A percentile compares a stretch with the other conserved stretches of the same genome.
Evolutionary conservation across 2,113 vertebrate species (phyloP).

Genomic region (Amblyopsis rosae): DNA sequence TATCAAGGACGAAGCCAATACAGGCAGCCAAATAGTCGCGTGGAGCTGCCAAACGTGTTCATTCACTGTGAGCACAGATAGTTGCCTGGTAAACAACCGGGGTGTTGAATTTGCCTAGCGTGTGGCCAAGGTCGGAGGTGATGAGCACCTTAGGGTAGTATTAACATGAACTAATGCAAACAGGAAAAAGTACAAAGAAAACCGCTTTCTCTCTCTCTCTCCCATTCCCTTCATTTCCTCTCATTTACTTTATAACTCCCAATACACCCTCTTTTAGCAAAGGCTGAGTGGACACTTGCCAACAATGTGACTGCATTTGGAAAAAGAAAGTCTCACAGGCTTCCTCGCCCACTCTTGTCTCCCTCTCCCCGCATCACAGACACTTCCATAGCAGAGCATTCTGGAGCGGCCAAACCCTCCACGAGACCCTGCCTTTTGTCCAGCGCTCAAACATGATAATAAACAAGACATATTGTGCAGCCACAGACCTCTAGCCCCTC

Average conservation of each 20-base stretch:
- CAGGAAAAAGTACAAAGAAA: not conserved
- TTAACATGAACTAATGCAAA: not conserved
- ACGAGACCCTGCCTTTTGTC: not conserved
- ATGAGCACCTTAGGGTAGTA: slow-evolving; percentile 6
- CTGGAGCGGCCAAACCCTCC: too few species aligned
- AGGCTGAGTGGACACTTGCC: slow-evolving; percentile 57
- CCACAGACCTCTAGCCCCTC: not conserved
- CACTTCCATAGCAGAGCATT: not conserved
- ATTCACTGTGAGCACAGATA: too few species aligned
- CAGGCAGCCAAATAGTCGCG: too few species aligned
- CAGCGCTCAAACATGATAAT: not conserved
- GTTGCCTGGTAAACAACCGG: too few species aligned
- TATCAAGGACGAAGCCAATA: too few species aligned
- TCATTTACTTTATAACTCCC: slow-evolving; percentile 42
- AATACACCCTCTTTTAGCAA: slow-evolving; percentile 65
- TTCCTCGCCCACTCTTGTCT: slow-evolving; percentile 17
- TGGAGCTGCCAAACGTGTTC: too few species aligned
- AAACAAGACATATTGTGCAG: not conserved
- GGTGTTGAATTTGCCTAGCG: not conserved
- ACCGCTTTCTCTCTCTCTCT: slow-evolving; percentile 42
- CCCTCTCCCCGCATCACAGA: slow-evolving; percentile 16
- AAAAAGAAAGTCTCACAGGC: slow-evolving; percentile 66
- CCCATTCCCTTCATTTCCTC: slow-evolving; percentile 14
- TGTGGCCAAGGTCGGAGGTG: slow-evolving; percentile 26
- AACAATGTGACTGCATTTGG: slow-evolving; percentile 70